A percentile compares a stretch with the other conserved stretches of the same genome.
These are phyloP conservation scores for Silurus asotus DNA, from an alignment of 2,113 vertebrate genomes.

Conservation along the genomic window DNA sequence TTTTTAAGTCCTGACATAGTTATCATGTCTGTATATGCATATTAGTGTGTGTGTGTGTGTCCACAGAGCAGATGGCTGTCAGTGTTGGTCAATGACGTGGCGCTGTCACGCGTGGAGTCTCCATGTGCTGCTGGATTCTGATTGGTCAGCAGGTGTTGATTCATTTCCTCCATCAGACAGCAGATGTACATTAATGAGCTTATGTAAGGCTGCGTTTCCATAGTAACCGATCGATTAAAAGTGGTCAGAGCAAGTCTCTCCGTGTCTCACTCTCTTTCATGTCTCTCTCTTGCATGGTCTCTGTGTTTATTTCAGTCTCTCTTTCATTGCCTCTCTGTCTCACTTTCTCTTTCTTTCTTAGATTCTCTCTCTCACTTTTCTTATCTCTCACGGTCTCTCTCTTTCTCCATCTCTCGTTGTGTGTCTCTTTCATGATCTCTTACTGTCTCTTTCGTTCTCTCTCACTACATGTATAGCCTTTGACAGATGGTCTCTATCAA, in stretches of 20 bases:
- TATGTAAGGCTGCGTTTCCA: neutral
- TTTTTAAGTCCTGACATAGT: neutral
- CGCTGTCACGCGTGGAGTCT: neutral
- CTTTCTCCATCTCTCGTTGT: neutral
- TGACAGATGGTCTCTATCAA: too few relatives aligned
- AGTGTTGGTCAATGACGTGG: neutral
- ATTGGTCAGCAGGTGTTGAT: constrained; percentile 1
- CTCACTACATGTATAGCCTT: too few relatives aligned
- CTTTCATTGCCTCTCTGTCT: neutral
- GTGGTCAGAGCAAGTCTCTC: neutral
- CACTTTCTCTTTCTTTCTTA: neutral
- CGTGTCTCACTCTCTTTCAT: too few relatives aligned
- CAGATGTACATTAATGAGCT: neutral
- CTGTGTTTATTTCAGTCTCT: too few relatives aligned
- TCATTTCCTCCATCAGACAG: neutral
- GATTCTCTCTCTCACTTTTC: too few relatives aligned
- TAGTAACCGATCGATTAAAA: neutral
- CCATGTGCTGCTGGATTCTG: neutral
- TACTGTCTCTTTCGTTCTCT: too few relatives aligned
- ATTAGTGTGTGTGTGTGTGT: constrained; percentile 8
- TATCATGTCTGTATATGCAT: neutral
- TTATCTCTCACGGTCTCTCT: neutral
- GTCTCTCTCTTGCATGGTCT: too few relatives aligned
- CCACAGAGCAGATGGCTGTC: constrained; percentile 6
- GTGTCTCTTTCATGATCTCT: too few relatives aligned